Percentiles rank a stretch among this genome's conserved stretches.
Conservation (phyloP, 2,797 vertebrate genomes). For the Hippopotamyrus pictus region DNA sequence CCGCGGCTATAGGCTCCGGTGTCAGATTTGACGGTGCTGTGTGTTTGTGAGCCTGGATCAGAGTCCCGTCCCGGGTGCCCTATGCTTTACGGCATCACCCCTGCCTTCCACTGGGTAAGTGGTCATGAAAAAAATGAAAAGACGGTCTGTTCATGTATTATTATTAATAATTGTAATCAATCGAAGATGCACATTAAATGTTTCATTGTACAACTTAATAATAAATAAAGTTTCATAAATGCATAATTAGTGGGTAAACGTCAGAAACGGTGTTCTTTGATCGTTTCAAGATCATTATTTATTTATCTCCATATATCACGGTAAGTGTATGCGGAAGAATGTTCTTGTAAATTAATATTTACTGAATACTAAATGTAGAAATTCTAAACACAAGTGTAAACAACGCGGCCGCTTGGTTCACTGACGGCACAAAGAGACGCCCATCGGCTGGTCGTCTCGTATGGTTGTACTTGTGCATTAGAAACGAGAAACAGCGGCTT, state of each 20-base stretch:
- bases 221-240: not conserved
- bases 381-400: not conserved
- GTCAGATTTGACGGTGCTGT: not conserved
- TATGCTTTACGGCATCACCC: not conserved
- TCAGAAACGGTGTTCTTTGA: not conserved
- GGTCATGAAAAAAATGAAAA: not conserved
- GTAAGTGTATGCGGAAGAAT: not conserved
- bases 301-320: not conserved
- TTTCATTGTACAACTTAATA: not conserved
- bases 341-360: not conserved
- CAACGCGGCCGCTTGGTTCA: not conserved
- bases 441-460: not conserved
- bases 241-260: not conserved
- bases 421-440: not conserved
- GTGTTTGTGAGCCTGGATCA: not conserved
- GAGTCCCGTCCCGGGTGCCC: not conserved
- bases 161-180: not conserved
- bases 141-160: not conserved
- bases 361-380: not conserved
- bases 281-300: not conserved
- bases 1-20: not conserved
- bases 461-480: not conserved
- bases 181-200: not conserved
- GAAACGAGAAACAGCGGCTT: not conserved
- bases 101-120: not conserved